A percentile compares a stretch with the other conserved stretches of the same genome.
Evolutionary conservation across 2,113 vertebrate genomes (phyloP).

Genomic region (Pseudorectes ferrugineus): DNA sequence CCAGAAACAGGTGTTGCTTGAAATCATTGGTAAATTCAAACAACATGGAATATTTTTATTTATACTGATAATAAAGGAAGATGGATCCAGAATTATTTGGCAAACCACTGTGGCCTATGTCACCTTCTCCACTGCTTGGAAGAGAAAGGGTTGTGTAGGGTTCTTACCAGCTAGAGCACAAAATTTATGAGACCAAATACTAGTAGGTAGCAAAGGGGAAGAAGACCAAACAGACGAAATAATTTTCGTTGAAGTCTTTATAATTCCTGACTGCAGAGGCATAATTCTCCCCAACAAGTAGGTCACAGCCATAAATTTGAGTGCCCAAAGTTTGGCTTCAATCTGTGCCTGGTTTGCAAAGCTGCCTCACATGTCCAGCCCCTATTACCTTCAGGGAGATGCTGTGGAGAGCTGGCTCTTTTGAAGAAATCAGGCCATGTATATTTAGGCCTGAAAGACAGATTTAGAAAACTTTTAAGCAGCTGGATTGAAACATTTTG

Average conservation of each 20-base stretch:
- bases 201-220: not conserved
- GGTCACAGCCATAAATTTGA: accelerated
- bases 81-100: not conserved
- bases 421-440: not conserved
- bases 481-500: not conserved
- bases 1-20: not conserved
- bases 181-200: not conserved
- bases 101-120: not conserved
- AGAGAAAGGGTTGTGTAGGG: not conserved
- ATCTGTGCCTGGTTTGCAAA: not conserved
- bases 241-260: not conserved
- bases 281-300: not conserved
- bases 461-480: slow-evolving; percentile 22
- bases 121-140: not conserved
- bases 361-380: not conserved
- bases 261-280: not conserved
- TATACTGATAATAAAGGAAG: not conserved
- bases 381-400: not conserved
- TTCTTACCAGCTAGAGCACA: not conserved
- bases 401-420: not conserved
- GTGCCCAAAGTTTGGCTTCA: not conserved
- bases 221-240: not conserved
- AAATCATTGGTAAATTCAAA: not conserved
- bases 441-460: not conserved
- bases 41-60: not conserved